Conservation (phyloP, 92 coral and sea anemone genomes). For the Zoanthus sansibaricus region DNA sequence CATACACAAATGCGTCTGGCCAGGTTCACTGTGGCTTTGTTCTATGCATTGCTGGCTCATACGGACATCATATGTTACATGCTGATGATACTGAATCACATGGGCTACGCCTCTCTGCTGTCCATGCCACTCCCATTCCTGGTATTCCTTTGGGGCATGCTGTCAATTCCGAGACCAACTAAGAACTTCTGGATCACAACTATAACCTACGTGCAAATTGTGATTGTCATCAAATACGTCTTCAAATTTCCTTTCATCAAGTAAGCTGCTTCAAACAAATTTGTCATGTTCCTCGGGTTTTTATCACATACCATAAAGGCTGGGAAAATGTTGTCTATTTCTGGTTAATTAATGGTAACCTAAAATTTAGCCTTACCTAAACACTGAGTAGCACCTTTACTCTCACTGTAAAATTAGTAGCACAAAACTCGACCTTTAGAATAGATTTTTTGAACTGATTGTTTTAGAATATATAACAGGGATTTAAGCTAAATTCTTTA, state of each 20-base stretch:
- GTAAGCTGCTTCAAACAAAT: neutral
- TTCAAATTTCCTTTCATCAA: constrained; percentile 94
- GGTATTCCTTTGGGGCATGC: constrained; percentile 99
- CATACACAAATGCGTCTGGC: constrained; percentile 94
- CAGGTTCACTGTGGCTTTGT: constrained; percentile 83
- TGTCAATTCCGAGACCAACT: constrained; percentile 97
- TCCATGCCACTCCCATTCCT: constrained; percentile 94
- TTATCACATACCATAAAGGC: too few species aligned
- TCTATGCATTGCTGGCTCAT: constrained; percentile 92
- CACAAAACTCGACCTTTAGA: too few species aligned
- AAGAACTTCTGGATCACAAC: constrained; percentile 97
- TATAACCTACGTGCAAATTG: constrained; percentile 93
- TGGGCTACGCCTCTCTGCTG: constrained; percentile 92
- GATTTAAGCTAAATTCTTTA: too few species aligned
- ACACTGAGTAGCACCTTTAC: too few species aligned
- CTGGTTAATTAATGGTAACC: too few species aligned
- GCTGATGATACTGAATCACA: constrained; percentile 94
- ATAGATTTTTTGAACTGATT: too few species aligned
- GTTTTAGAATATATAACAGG: too few species aligned
- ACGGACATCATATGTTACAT: constrained; percentile 95
- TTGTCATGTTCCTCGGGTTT: too few species aligned
- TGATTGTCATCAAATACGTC: constrained; percentile 89
- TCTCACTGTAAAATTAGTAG: too few species aligned
- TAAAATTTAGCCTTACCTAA: too few species aligned
- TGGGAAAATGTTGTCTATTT: too few species aligned